Evolutionary conservation across 1,140 invertebrate species (phyloP).

Genomic region (Heliothis virescens): DNA sequence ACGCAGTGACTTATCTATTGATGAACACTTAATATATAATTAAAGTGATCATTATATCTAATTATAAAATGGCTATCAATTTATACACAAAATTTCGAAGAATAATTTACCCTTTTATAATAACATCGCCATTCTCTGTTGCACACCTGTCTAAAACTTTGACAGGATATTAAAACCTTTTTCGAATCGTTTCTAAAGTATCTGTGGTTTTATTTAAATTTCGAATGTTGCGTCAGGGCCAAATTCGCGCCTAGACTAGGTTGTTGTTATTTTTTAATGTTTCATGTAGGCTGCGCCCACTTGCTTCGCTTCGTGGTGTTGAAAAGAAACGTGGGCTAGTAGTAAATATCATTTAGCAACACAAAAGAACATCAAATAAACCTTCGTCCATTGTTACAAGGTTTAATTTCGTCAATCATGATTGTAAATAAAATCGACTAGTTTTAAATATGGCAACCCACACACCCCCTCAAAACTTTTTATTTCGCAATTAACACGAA

Average conservation of each 20-base stretch:
- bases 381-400: conserved; percentile 50
- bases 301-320: conserved; percentile 56
- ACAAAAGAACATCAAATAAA: conserved; percentile 34
- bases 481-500: conserved; percentile 70
- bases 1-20: not conserved
- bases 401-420: conserved; percentile 34
- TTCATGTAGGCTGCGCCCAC: conserved; percentile 73
- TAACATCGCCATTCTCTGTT: not conserved
- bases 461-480: conserved; percentile 65
- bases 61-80: not conserved
- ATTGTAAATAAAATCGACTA: conserved; percentile 27
- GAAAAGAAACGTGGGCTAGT: conserved; percentile 73
- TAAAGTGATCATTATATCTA: conserved; percentile 11
- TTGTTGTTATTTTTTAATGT: conserved; percentile 66
- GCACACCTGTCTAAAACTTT: conserved; percentile 8
- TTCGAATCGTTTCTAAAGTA: not conserved
- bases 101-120: conserved; percentile 1
- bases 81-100: not conserved
- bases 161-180: conserved; percentile 7
- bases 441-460: conserved; percentile 64
- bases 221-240: conserved; percentile 64
- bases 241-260: conserved; percentile 63
- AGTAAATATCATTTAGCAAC: conserved; percentile 62
- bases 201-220: conserved; percentile 43
- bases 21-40: conserved; percentile 2